Conservation (phyloP, 2,888 invertebrate genomes). For the Drosophila falleni region DNA sequence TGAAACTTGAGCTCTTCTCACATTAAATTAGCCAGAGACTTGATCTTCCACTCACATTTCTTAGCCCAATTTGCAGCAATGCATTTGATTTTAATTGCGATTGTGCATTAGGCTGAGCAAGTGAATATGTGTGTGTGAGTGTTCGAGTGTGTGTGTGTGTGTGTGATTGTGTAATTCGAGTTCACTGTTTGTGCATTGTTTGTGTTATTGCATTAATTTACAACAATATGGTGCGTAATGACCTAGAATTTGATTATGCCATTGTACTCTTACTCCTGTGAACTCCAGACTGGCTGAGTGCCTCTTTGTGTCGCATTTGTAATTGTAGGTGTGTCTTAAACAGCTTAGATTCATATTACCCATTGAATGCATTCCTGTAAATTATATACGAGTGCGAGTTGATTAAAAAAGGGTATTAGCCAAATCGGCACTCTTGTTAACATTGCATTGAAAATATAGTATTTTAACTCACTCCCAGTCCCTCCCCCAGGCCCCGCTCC, state of each 20-base stretch:
- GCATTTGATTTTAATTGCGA: conserved; percentile 51
- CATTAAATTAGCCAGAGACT: conserved; percentile 72
- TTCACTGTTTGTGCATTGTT: conserved; percentile 70
- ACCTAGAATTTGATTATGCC: conserved; percentile 77
- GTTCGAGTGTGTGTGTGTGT: conserved; percentile 30
- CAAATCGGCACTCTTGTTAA: too few relatives aligned
- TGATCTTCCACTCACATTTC: conserved; percentile 52
- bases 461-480: too few relatives aligned
- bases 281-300: conserved; percentile 52
- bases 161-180: conserved; percentile 68
- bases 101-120: conserved; percentile 46
- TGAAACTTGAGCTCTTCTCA: conserved; percentile 64
- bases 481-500: too few relatives aligned
- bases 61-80: conserved; percentile 49
- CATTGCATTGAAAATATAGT: neutral
- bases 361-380: conserved; percentile 16
- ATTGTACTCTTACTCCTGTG: conserved; percentile 38
- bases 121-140: conserved; percentile 11
- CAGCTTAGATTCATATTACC: conserved; percentile 67
- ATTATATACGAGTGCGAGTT: conserved; percentile 1
- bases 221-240: conserved; percentile 80
- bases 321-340: conserved; percentile 52
- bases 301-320: conserved; percentile 55
- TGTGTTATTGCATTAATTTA: conserved; percentile 79
- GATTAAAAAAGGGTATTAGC: conserved; percentile 6